Evolutionary conservation across 1,140 invertebrate species (phyloP).

Genomic region (Hyposmocoma kahamanoa): DNA sequence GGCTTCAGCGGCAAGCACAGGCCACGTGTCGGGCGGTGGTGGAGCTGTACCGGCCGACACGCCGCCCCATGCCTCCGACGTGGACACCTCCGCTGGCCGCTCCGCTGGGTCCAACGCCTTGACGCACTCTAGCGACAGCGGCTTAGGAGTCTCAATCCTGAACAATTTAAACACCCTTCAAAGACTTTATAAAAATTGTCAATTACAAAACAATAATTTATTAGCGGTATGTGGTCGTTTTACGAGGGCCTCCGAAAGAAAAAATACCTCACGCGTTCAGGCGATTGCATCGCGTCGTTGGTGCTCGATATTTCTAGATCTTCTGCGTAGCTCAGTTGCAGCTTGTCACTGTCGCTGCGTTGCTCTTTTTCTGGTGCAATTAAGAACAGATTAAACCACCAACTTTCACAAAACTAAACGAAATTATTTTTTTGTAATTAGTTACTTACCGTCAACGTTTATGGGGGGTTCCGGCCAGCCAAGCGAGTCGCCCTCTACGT

Average conservation of each 20-base stretch:
- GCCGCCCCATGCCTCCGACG: slow-evolving; percentile 47
- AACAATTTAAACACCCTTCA: neutral
- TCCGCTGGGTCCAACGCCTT: slow-evolving; percentile 39
- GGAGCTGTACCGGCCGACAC: slow-evolving; percentile 21
- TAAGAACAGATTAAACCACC: neutral
- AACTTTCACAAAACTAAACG: neutral
- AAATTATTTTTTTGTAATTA: neutral
- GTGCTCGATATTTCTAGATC: slow-evolving; percentile 71
- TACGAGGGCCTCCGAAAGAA: slow-evolving; percentile 22
- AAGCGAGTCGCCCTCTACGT: slow-evolving; percentile 77
- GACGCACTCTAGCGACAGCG: slow-evolving; percentile 48
- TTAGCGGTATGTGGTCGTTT: neutral
- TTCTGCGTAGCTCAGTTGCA: slow-evolving; percentile 63
- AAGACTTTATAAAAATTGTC: neutral
- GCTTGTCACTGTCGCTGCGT: slow-evolving; percentile 49
- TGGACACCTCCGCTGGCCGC: slow-evolving; percentile 62
- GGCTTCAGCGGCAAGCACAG: slow-evolving; percentile 44
- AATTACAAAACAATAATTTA: neutral
- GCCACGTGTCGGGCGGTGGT: slow-evolving; percentile 32
- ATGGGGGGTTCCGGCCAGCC: slow-evolving; percentile 66
- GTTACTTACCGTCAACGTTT: slow-evolving; percentile 51
- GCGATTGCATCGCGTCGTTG: slow-evolving; percentile 69
- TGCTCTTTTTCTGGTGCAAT: slow-evolving; percentile 51
- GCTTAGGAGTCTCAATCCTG: slow-evolving; percentile 67
- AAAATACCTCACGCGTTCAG: slow-evolving; percentile 69